These are phyloP conservation scores for Gerris buenoi DNA, from an alignment of 1,140 invertebrate species.

Conservation along the genomic window DNA sequence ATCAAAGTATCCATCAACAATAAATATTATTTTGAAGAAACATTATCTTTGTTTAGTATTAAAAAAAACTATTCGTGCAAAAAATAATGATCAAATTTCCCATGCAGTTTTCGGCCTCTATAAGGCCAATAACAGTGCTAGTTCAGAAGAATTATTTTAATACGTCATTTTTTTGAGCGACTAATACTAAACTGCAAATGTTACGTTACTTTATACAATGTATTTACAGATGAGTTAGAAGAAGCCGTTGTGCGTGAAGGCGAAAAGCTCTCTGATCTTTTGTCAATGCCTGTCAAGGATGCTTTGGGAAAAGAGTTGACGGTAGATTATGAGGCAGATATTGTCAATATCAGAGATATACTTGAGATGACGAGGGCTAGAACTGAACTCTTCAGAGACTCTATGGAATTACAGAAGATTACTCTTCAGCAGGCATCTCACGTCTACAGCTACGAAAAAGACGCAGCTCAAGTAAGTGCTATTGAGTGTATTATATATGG, in stretches of 20 bases:
- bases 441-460: conserved; percentile 56
- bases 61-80: too few species aligned
- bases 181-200: too few species aligned
- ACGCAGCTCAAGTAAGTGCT: conserved; percentile 44
- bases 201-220: too few species aligned
- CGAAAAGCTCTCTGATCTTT: conserved; percentile 59
- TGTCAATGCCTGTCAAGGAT: conserved; percentile 65
- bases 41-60: too few species aligned
- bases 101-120: too few species aligned
- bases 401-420: conserved; percentile 52
- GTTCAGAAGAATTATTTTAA: too few species aligned
- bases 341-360: conserved; percentile 50
- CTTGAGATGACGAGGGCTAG: conserved; percentile 40
- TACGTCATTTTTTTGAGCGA: too few species aligned
- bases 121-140: too few species aligned
- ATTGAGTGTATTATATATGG: too few species aligned
- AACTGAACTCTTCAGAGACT: conserved; percentile 49
- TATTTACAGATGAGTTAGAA: conserved; percentile 41
- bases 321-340: conserved; percentile 54
- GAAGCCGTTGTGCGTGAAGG: conserved; percentile 55
- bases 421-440: conserved; percentile 59
- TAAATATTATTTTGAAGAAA: too few species aligned
- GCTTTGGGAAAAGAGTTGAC: conserved; percentile 37
- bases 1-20: too few species aligned
- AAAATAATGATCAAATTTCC: too few species aligned